A percentile compares a stretch with the other conserved stretches of the same genome.
Conservation (phyloP, 2,113 vertebrate species). For the Cyphomyrus discorhynchus region DNA sequence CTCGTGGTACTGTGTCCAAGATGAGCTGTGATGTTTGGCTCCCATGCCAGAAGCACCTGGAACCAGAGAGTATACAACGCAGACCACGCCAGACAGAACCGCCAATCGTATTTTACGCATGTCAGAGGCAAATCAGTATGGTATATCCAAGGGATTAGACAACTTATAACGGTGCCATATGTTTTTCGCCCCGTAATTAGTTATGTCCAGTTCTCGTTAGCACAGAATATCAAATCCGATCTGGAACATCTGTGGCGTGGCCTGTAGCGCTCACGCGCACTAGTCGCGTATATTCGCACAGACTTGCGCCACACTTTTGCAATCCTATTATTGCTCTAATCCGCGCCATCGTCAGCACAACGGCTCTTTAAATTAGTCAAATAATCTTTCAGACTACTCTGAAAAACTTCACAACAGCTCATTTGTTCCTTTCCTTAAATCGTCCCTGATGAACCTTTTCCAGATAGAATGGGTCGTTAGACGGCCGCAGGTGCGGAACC, state of each 20-base stretch:
- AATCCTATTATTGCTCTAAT: slow-evolving; percentile 41
- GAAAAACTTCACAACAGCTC: neutral
- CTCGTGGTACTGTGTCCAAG: neutral
- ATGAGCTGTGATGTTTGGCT: neutral
- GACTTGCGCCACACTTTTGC: slow-evolving; percentile 31
- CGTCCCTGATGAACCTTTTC: neutral
- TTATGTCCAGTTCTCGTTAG: slow-evolving; percentile 30
- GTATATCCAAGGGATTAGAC: neutral
- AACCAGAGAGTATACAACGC: neutral
- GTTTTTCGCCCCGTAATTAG: slow-evolving; percentile 28
- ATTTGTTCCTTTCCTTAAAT: neutral
- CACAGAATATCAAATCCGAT: slow-evolving; percentile 25
- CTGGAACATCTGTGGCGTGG: slow-evolving; percentile 22
- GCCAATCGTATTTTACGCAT: neutral
- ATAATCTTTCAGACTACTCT: neutral
- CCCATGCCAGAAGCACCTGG: neutral
- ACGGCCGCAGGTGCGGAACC: neutral
- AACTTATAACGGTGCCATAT: slow-evolving; percentile 24
- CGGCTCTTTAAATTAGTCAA: neutral
- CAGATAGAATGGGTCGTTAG: neutral
- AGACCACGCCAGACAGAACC: neutral
- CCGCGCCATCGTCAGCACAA: slow-evolving; percentile 3
- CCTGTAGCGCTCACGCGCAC: neutral
- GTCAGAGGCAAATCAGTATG: neutral
- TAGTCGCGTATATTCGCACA: slow-evolving; percentile 29